Evolutionary conservation across 2,797 vertebrate species (phyloP), one percentile per base, ranked within the genome.

Genomic region (Tangara arthus): DNA sequence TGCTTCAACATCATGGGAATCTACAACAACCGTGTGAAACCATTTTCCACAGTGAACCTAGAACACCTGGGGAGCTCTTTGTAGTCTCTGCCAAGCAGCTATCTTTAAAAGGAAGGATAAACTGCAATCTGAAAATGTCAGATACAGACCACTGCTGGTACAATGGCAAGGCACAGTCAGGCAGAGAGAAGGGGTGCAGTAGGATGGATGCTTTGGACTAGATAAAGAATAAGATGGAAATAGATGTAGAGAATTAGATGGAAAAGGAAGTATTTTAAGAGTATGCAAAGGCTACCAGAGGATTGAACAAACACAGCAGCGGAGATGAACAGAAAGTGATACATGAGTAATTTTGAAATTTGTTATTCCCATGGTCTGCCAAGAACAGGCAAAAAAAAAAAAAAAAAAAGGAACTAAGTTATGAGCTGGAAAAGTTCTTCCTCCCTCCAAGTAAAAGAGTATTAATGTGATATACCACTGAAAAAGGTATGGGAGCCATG

Each of bases 61-160:
- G 79, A 95, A 93, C 94, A 94, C 88, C 95, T 94, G 94, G 91
- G 73, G 94, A 93, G 91, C 71, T 56, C 88, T 96, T 94, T 96
- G 93, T 94, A 92, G 89, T 92, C 82, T 56, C 78, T 96, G 94
- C 91, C 96, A 96, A 94, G 84, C 87, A 89, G 71, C 89, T 93
- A 81, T 96, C 88, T 89, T 68, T 69, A 78, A 95, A 86, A 94
- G 93, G 93, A 91, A 91, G 87, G 87, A 92, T 82, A 96, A 91
- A 96, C 57, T 57, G 49, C 87, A 94, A 94, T 94, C 92, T 88
- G 84, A 78, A 95, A 94, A 44, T 72, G 82, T 96, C 79, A 90
- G 89, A 91, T 91, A 90, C 81, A 72, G 55, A 90, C 80, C 83
- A 92, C 92, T 76, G 70, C 60, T 75, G 91, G 23, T 89, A 92